These are phyloP conservation scores for Polyommatus icarus DNA, from an alignment of 2,888 invertebrate genomes.

Conservation along the genomic window DNA sequence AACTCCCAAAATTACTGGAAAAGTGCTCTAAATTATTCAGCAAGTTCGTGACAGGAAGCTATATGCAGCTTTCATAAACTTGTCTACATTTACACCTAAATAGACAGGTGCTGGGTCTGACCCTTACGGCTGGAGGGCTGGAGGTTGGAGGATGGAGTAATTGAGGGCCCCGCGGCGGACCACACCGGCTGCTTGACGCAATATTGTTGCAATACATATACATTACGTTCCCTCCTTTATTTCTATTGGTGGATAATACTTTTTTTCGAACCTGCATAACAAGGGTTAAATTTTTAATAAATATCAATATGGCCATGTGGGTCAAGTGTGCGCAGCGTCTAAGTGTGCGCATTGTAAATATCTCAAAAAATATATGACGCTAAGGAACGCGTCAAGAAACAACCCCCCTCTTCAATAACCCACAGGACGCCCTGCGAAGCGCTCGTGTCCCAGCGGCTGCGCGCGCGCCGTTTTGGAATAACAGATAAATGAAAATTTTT, in stretches of 20 bases:
- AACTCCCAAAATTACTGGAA: not conserved
- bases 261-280: not conserved
- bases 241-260: constrained; percentile 3
- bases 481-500: too few species aligned
- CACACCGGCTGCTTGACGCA: constrained; percentile 50
- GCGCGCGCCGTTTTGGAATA: too few species aligned
- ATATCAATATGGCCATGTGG: too few species aligned
- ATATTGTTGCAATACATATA: constrained; percentile 6
- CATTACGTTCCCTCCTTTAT: not conserved
- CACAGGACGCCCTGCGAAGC: too few species aligned
- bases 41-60: not conserved
- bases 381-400: too few species aligned
- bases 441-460: too few species aligned
- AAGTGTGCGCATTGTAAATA: too few species aligned
- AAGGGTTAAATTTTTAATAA: not conserved
- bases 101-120: constrained; percentile 13
- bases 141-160: constrained; percentile 57
- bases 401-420: too few species aligned
- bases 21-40: not conserved
- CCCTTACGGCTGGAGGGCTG: constrained; percentile 40
- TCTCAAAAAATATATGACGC: too few species aligned
- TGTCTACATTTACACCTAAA: not conserved
- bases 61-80: not conserved
- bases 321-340: too few species aligned
- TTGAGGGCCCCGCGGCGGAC: constrained; percentile 60